Evolutionary conservation across 2,797 vertebrate genomes (phyloP), one percentile per base, ranked within the genome.

Genomic region (Cyclura pinguis): DNA sequence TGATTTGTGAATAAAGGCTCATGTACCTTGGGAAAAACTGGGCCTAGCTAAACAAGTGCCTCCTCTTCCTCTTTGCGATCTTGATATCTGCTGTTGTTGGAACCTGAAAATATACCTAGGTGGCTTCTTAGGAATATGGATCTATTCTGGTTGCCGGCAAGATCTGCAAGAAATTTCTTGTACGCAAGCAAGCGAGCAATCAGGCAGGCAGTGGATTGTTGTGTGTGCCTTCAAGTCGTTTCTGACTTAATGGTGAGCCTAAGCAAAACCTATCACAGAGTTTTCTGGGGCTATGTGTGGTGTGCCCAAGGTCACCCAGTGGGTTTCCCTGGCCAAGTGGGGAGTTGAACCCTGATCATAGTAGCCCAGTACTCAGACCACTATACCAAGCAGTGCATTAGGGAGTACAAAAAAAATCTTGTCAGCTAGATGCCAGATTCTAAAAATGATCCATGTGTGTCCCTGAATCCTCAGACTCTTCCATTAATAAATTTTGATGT

Each of bases 1-100:
- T 22, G 7, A 50, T 74, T 52, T 57, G 27, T 72, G 90, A 90
- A 85, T 91, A 95, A 24, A 35, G 47, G 20, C 35, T 42, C 12
- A 9, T 57, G 2, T 24, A 74, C 72, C n/a, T 35, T 47, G 16
- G 55, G 55, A 22, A 62, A 62, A 32, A 86, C 32, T 57, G 42
- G 29, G 7, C 6, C 24, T 86, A 27, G 27, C 29, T 32, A 85
- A 52, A 72, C 3, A 50, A 81, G 18, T 18, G 13, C 7, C 18
- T 81, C 52, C 47, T 50, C 42, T 13, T 22, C 42, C 7, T 47
- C 24, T 80, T 80, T 12, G 52, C 22, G 18, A 59, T 83, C 5
- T 35, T 62, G 6, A 32, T 64, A 5, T 24, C n/a, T 59, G 27
- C 35, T 74, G 5, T 55, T 74, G 5, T n/a, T 81, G 32, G 80